Conservation (phyloP, 2,797 vertebrate species). For the Cyclopterus lumpus region DNA sequence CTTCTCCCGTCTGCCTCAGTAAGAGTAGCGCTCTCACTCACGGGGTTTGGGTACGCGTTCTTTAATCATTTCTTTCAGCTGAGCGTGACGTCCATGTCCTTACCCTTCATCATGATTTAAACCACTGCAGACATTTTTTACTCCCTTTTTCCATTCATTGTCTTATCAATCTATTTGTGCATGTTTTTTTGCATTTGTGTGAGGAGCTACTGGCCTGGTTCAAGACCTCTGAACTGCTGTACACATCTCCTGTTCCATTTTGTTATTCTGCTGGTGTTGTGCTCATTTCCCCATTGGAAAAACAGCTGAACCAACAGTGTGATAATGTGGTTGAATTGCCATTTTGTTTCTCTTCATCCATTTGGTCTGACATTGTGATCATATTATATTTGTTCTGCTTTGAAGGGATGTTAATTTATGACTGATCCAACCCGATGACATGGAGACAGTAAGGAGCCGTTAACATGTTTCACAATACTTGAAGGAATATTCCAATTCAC, state of each 20-base stretch:
- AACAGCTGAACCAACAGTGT: not conserved
- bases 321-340: not conserved
- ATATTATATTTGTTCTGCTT: not conserved
- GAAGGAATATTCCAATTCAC: not conserved
- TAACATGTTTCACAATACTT: not conserved
- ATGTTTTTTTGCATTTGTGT: not conserved
- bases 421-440: not conserved
- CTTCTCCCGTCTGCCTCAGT: constrained; percentile 17
- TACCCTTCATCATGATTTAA: constrained; percentile 33
- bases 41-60: constrained; percentile 28
- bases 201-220: not conserved
- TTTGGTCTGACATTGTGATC: not conserved
- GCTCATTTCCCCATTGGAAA: not conserved
- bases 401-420: not conserved
- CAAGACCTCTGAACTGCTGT: not conserved
- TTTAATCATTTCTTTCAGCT: constrained; percentile 42
- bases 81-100: constrained; percentile 25
- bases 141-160: not conserved
- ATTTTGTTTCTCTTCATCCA: not conserved
- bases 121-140: constrained; percentile 11
- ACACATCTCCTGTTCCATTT: not conserved
- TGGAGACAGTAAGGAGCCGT: not conserved
- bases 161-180: not conserved
- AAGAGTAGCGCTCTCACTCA: constrained; percentile 15
- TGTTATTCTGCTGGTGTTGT: not conserved